Evolutionary conservation across 2,113 vertebrate species (phyloP).

Genomic region (Gavia stellata): DNA sequence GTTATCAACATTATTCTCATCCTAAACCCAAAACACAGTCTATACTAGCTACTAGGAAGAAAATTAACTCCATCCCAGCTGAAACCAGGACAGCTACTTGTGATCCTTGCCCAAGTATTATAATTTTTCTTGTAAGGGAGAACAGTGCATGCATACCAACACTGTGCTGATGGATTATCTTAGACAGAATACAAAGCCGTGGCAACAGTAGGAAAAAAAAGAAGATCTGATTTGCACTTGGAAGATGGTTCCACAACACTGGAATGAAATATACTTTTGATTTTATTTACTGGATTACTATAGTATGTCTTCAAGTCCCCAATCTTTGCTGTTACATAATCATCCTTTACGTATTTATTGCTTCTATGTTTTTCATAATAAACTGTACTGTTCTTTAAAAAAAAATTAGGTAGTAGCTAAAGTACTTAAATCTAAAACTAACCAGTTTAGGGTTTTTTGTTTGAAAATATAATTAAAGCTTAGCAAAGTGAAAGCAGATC

Average conservation of each 20-base stretch:
- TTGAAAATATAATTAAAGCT: too few species aligned
- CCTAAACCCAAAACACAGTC: too few species aligned
- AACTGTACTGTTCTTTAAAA: background rate
- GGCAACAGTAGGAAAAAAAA: slow-evolving; percentile 66
- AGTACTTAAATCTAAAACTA: background rate
- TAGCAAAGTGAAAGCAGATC: background rate
- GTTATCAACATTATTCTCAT: too few species aligned
- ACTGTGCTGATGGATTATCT: slow-evolving; percentile 72
- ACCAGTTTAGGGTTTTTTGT: too few species aligned
- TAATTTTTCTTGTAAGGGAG: slow-evolving; percentile 43
- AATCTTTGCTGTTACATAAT: background rate
- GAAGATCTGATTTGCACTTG: slow-evolving; percentile 9
- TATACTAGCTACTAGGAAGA: too few species aligned
- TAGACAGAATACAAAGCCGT: slow-evolving; percentile 48
- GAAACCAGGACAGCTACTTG: too few species aligned
- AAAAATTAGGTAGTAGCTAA: background rate
- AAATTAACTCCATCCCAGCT: too few species aligned
- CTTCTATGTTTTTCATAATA: background rate
- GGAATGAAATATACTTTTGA: slow-evolving; percentile 7
- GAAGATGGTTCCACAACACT: slow-evolving; percentile 25
- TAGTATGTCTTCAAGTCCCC: background rate
- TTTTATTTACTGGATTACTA: slow-evolving; percentile 5
- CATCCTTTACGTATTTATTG: background rate
- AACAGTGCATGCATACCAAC: background rate
- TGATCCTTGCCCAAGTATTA: slow-evolving; percentile 36